Evolutionary conservation across 2,888 invertebrate species (phyloP), one percentile per base, ranked within the genome.

Genomic region (Sicus ferrugineus): DNA sequence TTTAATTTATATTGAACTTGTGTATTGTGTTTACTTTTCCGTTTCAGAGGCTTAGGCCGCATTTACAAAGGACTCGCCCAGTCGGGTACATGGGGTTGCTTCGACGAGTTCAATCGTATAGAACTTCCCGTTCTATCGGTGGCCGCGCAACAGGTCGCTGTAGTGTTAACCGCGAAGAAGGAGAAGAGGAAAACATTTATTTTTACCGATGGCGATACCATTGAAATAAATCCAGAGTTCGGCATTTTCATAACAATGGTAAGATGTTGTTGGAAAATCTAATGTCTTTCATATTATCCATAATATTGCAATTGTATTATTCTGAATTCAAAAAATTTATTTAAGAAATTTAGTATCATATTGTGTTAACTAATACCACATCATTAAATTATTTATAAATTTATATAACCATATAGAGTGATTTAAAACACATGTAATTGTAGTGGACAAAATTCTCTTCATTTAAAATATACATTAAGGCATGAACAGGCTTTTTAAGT

Each of bases 231-330:
- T 84, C 92, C 93, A 0, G 97, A 98, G 84, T 96, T 97, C 86
- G 98, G 98, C 46, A 96, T 98, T 78, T 98, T 98, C 82, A 93
- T 98, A 73, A 98, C 98, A 42, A 97, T 98, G 97, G 96, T 95
- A 84, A 80, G 77, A 74, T 23, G 19, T 7, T n/a, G n/a, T n/a
- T n/a, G n/a, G n/a, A n/a, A n/a, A n/a, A n/a, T n/a, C n/a, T n/a
- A n/a, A n/a, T n/a, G n/a, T n/a, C n/a, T n/a, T n/a, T n/a, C n/a
- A n/a, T n/a, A n/a, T n/a, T n/a, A n/a, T n/a, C n/a, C n/a, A n/a
- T n/a, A n/a, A n/a, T n/a, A n/a, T n/a, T n/a, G n/a, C n/a, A n/a
- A n/a, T n/a, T n/a, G n/a, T n/a, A n/a, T n/a, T n/a, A n/a, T n/a
- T n/a, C n/a, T n/a, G n/a, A n/a, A n/a, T n/a, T n/a, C n/a, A n/a